A percentile compares a stretch with the other conserved stretches of the same genome.
These are phyloP conservation scores for Diachasmimorpha longicaudata DNA, from an alignment of 1,140 invertebrate species.

Conservation along the genomic window DNA sequence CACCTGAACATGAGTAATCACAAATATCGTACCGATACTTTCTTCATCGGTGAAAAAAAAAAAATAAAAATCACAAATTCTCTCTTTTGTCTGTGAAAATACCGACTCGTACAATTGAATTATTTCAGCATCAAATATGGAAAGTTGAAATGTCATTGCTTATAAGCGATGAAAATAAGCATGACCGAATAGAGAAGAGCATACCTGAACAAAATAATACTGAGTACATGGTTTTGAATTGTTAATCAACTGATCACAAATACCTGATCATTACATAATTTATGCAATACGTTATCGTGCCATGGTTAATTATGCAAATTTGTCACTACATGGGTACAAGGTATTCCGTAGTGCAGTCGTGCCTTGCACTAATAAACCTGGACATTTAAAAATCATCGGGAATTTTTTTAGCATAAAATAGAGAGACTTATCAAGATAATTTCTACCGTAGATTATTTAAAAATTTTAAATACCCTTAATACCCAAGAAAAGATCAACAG, in stretches of 20 bases:
- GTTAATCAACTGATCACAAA: not conserved
- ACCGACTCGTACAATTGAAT: no score
- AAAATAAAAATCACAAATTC: no score
- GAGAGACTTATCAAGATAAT: not conserved
- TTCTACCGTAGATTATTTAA: not conserved
- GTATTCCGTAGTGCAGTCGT: not conserved
- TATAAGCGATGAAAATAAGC: not conserved
- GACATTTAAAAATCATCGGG: not conserved
- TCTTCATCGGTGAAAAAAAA: not conserved
- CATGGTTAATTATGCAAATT: constrained; percentile 2
- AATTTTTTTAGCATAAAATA: not conserved
- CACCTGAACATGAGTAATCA: constrained; percentile 54
- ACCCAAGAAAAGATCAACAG: constrained; percentile 6
- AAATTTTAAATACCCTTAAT: constrained; percentile 1
- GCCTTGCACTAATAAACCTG: not conserved
- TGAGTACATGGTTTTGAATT: not conserved
- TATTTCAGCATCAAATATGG: no score
- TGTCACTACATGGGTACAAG: not conserved
- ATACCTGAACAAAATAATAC: not conserved
- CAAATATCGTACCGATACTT: not conserved
- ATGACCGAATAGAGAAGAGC: not conserved
- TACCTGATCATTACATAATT: constrained; percentile 5
- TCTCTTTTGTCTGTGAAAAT: no score
- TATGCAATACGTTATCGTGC: not conserved
- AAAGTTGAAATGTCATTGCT: no score